phyloP scores from a whole-genome alignment of 1,140 invertebrate genomes.

The Argopecten irradians region DNA sequence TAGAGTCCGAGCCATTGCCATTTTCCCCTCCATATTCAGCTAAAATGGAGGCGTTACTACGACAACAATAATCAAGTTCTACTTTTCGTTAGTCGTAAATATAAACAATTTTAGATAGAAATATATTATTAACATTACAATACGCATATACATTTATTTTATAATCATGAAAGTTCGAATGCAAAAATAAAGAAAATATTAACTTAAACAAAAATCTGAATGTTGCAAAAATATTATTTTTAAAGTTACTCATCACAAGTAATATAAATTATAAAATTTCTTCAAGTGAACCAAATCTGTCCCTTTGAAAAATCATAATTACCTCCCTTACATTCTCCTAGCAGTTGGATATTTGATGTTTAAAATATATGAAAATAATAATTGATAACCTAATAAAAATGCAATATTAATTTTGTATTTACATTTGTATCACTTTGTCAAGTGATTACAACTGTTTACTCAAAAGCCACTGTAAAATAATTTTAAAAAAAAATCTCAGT shows the following conservation, averaged over 20 bases:
- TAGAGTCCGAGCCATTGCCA: conserved; percentile 10
- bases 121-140: neutral
- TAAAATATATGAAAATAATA: no score
- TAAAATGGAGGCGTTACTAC: conserved; percentile 21
- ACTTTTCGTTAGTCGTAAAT: neutral
- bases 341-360: no score
- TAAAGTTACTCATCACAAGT: neutral
- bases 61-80: conserved; percentile 22
- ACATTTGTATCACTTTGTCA: no score
- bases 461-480: no score
- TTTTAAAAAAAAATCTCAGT: no score
- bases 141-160: neutral
- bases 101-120: neutral
- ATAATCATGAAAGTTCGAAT: neutral
- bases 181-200: neutral
- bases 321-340: no score
- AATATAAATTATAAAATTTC: neutral
- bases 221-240: neutral
- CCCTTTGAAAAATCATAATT: no score
- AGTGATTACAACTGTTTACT: no score
- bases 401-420: no score
- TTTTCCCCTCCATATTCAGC: neutral
- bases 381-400: no score
- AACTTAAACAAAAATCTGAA: neutral
- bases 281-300: neutral